Base-by-base conservation (phyloP, 2,797 vertebrate species). In the Rhinogobio ventralis region DNA sequence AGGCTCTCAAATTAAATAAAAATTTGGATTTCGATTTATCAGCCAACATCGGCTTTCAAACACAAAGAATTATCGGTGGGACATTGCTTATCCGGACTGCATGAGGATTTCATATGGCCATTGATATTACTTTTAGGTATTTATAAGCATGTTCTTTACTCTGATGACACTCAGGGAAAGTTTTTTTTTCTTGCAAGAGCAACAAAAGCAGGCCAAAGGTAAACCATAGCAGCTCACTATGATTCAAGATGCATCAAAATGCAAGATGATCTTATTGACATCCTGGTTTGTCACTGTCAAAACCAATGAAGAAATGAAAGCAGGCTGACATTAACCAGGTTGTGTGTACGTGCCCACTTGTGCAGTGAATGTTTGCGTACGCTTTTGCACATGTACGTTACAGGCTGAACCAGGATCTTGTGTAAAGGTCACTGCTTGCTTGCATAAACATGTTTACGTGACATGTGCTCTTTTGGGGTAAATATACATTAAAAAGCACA, bases 101-200 rank as follows among this genome's bases (percentile, higher is more conserved):
- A 45, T 76, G 82, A 79, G 81, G 42, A 72, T 85, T 86, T 82
- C 62, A 81, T 13, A 5, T 4, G 10, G 23, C 67, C 57, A 11
- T 17, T 82, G 5, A 33, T 15, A n/a, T 46, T 33, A 72, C 36
- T 60, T 28, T 62, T 62, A 28, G 11, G n/a, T 7, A 25, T 60
- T 60, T 6, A 42, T 8, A 28, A 45, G 23, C n/a, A n/a, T 7
- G 30, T 30, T 80, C 60, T 75, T 30, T 28, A 45, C 60, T 60
- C 67, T 73, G 19, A 55, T 79, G 20, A 36, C 77, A 71, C 19
- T 76, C 30, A 5, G 10, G 25, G 39, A 25, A 49, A 79, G 66
- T 80, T 85, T 92, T 91, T n/a, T 92, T 88, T 89, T 90, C 88
- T 86, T 86, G 83, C 86, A 71, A 68, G 71, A 73, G 86, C 89